Evolutionary conservation across 2,888 invertebrate genomes (phyloP).

Genomic region (Teleogryllus oceanicus): DNA sequence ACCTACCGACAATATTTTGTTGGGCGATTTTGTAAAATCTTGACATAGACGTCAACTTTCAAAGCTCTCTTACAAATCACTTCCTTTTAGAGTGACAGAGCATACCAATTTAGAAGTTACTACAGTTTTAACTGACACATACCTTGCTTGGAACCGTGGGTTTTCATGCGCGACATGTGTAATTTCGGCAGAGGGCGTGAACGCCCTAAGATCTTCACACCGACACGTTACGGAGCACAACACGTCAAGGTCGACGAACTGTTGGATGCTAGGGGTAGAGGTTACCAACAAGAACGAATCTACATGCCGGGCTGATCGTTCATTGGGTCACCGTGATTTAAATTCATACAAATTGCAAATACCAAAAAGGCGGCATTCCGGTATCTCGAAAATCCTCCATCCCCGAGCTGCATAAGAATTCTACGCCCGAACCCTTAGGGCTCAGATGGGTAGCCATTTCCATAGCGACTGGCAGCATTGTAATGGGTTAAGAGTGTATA

Average conservation of each 20-base stretch:
- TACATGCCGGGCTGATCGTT: neutral
- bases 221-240: neutral
- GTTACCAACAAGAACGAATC: constrained; percentile 1
- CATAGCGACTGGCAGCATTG: neutral
- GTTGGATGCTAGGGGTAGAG: neutral
- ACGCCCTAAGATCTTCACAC: neutral
- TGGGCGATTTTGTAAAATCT: too few relatives aligned
- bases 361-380: neutral
- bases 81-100: too few relatives aligned
- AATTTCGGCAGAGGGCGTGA: neutral
- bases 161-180: neutral
- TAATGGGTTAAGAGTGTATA: neutral
- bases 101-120: too few relatives aligned
- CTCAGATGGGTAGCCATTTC: constrained; percentile 7
- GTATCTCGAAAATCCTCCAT: neutral
- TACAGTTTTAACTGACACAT: neutral
- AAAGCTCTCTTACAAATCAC: too few relatives aligned
- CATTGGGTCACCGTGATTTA: neutral
- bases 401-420: constrained; percentile 1
- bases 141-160: neutral
- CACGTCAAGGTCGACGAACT: neutral
- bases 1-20: too few relatives aligned
- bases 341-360: neutral
- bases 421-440: constrained; percentile 18
- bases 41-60: too few relatives aligned